These are phyloP conservation scores for Heterochromis multidens DNA, from an alignment of 2,113 vertebrate genomes.

Conservation along the genomic window DNA sequence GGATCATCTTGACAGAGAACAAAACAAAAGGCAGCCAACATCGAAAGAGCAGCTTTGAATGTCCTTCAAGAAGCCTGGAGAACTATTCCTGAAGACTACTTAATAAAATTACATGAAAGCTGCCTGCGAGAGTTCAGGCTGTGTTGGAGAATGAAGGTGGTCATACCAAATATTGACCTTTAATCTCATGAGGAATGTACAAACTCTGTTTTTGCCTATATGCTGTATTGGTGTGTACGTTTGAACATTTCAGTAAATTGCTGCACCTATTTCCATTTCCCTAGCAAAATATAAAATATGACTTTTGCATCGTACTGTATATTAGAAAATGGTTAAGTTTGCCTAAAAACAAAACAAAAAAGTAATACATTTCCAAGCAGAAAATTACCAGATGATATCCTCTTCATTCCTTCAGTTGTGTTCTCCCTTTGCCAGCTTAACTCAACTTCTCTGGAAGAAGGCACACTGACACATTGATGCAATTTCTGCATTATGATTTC, in stretches of 20 bases:
- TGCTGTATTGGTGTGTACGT: too few species aligned
- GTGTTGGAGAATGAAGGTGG: too few species aligned
- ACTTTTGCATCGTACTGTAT: neutral
- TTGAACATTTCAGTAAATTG: neutral
- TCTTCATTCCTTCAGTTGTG: neutral
- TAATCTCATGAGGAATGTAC: too few species aligned
- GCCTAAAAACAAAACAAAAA: neutral
- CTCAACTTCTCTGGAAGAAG: neutral
- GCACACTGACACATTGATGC: neutral
- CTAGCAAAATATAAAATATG: neutral
- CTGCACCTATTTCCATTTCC: neutral
- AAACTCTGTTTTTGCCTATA: neutral
- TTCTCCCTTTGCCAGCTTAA: neutral
- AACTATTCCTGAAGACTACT: too few species aligned
- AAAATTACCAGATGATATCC: neutral
- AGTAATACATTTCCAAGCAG: neutral
- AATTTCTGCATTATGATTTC: conserved; percentile 1
- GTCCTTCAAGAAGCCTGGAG: too few species aligned
- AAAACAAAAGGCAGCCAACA: too few species aligned
- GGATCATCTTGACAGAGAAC: too few species aligned
- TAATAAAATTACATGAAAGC: too few species aligned
- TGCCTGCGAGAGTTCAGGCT: too few species aligned
- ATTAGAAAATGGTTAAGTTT: neutral
- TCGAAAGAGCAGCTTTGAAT: too few species aligned
- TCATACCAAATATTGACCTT: too few species aligned